Percentiles rank a stretch among this genome's conserved stretches.
Evolutionary conservation across 2,797 vertebrate species (phyloP).

Genomic region (Pelodytes ibericus): DNA sequence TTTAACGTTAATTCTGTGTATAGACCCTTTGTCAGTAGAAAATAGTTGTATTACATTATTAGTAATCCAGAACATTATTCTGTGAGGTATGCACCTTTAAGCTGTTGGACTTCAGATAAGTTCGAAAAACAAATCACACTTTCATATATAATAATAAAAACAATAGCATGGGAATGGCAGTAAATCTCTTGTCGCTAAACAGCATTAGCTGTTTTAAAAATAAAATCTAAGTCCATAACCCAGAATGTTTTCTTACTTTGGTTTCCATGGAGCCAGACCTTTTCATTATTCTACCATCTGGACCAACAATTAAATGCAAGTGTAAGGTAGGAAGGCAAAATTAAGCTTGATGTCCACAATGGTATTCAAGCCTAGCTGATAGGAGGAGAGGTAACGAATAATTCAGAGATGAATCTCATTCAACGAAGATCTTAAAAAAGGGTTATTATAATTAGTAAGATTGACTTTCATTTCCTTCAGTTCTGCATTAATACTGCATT

Average conservation of each 20-base stretch:
- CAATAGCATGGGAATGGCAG: no score
- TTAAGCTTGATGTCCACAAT: background rate
- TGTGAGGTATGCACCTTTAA: no score
- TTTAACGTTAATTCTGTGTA: no score
- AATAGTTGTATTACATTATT: no score
- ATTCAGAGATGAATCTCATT: no score
- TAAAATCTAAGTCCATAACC: conserved; percentile 11
- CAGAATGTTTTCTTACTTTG: conserved; percentile 28
- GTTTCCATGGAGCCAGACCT: conserved; percentile 48
- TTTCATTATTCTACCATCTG: conserved; percentile 39
- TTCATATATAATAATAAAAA: background rate
- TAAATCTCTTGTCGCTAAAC: background rate
- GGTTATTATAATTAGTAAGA: no score
- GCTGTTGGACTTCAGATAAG: no score
- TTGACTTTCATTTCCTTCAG: no score
- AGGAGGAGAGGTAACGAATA: background rate
- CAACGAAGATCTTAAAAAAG: no score
- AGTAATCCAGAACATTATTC: no score
- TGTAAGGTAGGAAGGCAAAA: conserved; percentile 33
- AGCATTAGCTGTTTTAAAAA: conserved; percentile 30
- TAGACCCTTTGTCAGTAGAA: no score
- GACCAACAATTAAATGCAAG: conserved; percentile 38
- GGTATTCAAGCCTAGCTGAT: background rate
- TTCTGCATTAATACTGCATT: no score
- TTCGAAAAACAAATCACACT: background rate